Evolutionary conservation across 2,113 vertebrate genomes (phyloP), one percentile per base, ranked within the genome.

Genomic region (Indicator maculatus): DNA sequence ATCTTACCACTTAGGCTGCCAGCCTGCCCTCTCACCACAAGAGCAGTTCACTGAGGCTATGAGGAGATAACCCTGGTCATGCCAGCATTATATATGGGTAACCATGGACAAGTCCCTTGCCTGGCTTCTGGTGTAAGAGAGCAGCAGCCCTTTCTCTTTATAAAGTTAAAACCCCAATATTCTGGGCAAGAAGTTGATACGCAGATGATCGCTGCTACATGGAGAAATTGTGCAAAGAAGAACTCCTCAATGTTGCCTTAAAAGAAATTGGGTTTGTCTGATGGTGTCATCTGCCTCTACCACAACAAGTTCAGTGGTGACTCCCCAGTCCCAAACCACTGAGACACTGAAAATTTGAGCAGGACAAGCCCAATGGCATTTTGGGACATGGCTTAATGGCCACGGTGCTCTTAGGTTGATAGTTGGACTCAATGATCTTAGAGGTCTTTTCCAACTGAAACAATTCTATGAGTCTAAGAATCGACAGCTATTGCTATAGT

Each of bases 241-340:
- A 80, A 17, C 2, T 31, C 56, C 31, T 61, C 52, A 36, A 11
- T 16, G 7, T 2, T 74, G 19, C 23, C 70, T 38, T 59, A 30
- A 50, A 59, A 50, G n/a, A 59, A 65, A n/a, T 0, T 0, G 0
- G 0, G 2, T 16, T 77, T 39, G 6, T 33, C 10, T 53, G n/a
- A 15, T 45, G 10, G 28, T 59, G n/a, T 59, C 20, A 18, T 14
- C 53, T 39, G 14, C 6, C 28, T 50, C 36, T 52, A 16, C 30
- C 2, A 2, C 39, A 65, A 52, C 6, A 47, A 77, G 16, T 2
- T 60, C 21, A 18, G 1, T 53, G 15, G 15, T 53, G 31, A 47
- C 12, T 69, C 61, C 52, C 30, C 36, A 78, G 18, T 71, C 17
- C 56, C 65, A 84, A 71, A 81, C 8, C n/a, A 52, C 16, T 33